Conservation (phyloP, 2,888 invertebrate genomes). For the Tetheella fluctuosa region DNA sequence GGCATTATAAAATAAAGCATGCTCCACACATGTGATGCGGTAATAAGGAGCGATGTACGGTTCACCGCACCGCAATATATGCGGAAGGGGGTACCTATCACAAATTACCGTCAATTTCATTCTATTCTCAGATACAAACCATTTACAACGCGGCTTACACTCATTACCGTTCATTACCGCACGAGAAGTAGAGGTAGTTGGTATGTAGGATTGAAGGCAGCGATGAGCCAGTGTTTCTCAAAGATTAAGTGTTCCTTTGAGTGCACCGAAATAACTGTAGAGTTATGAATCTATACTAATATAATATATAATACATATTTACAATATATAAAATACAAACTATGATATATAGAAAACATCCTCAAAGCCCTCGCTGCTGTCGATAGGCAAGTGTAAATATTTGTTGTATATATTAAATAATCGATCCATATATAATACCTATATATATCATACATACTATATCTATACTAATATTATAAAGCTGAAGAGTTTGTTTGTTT, state of each 20-base stretch:
- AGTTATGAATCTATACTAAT: too few species aligned
- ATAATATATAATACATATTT: too few species aligned
- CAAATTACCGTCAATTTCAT: not conserved
- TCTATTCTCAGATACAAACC: constrained; percentile 5
- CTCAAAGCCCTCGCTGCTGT: too few species aligned
- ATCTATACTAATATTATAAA: too few species aligned
- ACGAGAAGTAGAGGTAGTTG: not conserved
- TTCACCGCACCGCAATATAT: not conserved
- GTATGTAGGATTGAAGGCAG: not conserved
- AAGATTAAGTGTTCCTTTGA: not conserved
- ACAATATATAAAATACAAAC: too few species aligned
- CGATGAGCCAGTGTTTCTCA: not conserved
- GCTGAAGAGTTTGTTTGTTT: too few species aligned
- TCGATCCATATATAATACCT: too few species aligned
- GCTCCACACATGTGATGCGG: not conserved
- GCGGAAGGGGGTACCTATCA: not conserved
- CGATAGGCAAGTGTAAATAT: too few species aligned
- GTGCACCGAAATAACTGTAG: not conserved
- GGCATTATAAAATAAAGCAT: not conserved
- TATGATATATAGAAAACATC: too few species aligned
- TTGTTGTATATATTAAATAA: too few species aligned
- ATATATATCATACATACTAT: too few species aligned
- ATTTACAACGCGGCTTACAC: constrained; percentile 6
- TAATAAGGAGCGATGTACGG: not conserved
- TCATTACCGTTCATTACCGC: constrained; percentile 12